Base-by-base conservation (phyloP, 2,113 vertebrate species). In the Choloepus hoffmanni region DNA sequence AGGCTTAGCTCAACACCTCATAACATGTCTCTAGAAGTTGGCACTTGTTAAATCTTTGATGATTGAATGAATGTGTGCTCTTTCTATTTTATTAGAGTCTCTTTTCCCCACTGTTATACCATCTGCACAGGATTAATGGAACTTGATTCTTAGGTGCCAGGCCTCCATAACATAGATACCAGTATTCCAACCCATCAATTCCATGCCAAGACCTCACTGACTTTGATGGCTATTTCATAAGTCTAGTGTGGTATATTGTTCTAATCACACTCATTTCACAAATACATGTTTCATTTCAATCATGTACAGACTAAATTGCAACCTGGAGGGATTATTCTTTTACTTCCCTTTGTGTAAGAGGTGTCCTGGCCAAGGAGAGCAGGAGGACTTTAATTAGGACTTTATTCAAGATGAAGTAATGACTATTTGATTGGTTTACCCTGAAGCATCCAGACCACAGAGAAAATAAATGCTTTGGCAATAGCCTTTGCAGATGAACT, bases 241-340 rank as follows among this genome's bases (percentile, higher is more conserved):
- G 14, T 48, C 21, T 55, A 21, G 0, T 63, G 21, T 43, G 24
- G 5, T 12, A n/a, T 73, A 24, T 79, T 53, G 2, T 79, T 84
- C 74, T 90, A 77, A 82, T 85, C 30, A 23, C n/a, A 90, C 23
- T 13, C 28, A 40, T 92, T 94, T 90, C 36, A 82, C 53, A 93
- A 89, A 36, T n/a, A 90, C 19, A 45, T 30, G 73, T 9, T 85
- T 92, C 3, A 2, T 92, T 40, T 5, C 50, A 92, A 36, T 68
- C 58, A 63, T 15, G 2, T 63, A n/a, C 14, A 53, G 40, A 90
- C 79, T 26, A 85, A 58, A 60, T 18, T 50, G 15, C 55, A 82
- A 6, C 7, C 33, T 90, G 30, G 21, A 95, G 7, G 74, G 33
- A 67, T 76, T 30, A 24, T 43, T 62, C 2, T 85, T 92, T 95